Percentiles rank a stretch among this genome's conserved stretches.
These are phyloP conservation scores for Limnephilus marmoratus DNA, from an alignment of 2,888 invertebrate genomes.

Conservation along the genomic window DNA sequence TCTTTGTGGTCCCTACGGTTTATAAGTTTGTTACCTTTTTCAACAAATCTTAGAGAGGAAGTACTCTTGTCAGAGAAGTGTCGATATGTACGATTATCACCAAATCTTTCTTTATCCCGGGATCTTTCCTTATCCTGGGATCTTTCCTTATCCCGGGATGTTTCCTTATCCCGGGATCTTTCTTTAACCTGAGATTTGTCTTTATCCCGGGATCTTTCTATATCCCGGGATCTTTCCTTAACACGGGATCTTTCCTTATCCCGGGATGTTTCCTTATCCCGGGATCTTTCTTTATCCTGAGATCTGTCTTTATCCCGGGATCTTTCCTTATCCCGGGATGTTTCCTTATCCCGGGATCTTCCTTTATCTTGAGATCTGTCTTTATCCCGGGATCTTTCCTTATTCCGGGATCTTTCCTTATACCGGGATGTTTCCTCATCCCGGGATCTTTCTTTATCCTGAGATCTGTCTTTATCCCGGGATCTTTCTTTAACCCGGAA, in stretches of 20 bases:
- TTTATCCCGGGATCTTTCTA: too few relatives aligned
- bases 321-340: too few relatives aligned
- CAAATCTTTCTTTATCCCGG: not conserved
- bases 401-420: too few relatives aligned
- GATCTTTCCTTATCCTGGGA: not conserved
- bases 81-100: not conserved
- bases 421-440: not conserved
- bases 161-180: not conserved
- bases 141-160: not conserved
- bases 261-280: too few relatives aligned
- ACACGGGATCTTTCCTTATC: too few relatives aligned
- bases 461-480: not conserved
- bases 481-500: not conserved
- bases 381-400: too few relatives aligned
- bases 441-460: not conserved
- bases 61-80: not conserved
- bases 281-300: too few relatives aligned
- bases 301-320: too few relatives aligned
- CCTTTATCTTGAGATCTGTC: too few relatives aligned
- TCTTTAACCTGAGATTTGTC: not conserved
- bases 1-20: not conserved
- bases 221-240: too few relatives aligned
- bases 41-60: not conserved
- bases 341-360: too few relatives aligned
- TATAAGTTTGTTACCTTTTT: not conserved